These are phyloP conservation scores for Cydia pomonella DNA, from an alignment of 1,140 invertebrate species.

Conservation along the genomic window DNA sequence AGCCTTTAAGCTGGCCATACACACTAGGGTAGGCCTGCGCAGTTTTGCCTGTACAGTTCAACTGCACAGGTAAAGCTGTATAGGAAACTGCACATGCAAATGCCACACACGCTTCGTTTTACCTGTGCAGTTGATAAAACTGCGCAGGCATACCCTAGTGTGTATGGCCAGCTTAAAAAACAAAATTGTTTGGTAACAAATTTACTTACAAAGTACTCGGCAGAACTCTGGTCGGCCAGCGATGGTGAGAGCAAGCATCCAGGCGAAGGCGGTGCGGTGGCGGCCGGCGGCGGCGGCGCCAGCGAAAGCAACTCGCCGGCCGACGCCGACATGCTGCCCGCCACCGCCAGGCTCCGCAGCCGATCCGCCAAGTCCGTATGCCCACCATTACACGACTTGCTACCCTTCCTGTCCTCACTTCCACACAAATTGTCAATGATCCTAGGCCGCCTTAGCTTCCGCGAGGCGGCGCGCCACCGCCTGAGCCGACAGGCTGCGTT, in stretches of 20 bases:
- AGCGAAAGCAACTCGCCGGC: constrained; percentile 75
- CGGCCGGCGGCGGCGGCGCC: constrained; percentile 77
- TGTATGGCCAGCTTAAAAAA: too few relatives aligned
- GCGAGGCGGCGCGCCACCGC: constrained; percentile 68
- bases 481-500: constrained; percentile 71
- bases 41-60: too few relatives aligned
- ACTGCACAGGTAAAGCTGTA: too few relatives aligned
- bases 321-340: constrained; percentile 78
- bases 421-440: constrained; percentile 74
- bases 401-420: constrained; percentile 57
- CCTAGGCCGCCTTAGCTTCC: constrained; percentile 60
- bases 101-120: too few relatives aligned
- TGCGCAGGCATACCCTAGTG: too few relatives aligned
- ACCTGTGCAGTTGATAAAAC: too few relatives aligned
- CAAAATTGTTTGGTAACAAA: not conserved
- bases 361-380: constrained; percentile 71
- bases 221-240: constrained; percentile 67
- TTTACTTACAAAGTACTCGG: constrained; percentile 74
- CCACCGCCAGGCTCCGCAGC: constrained; percentile 79
- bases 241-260: constrained; percentile 69
- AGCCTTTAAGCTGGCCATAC: too few relatives aligned
- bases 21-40: too few relatives aligned
- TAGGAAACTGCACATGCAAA: too few relatives aligned
- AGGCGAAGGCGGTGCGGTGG: constrained; percentile 72
- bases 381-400: constrained; percentile 58